Conservation (phyloP, 2,888 invertebrate genomes). For the Dynastes grantii region DNA sequence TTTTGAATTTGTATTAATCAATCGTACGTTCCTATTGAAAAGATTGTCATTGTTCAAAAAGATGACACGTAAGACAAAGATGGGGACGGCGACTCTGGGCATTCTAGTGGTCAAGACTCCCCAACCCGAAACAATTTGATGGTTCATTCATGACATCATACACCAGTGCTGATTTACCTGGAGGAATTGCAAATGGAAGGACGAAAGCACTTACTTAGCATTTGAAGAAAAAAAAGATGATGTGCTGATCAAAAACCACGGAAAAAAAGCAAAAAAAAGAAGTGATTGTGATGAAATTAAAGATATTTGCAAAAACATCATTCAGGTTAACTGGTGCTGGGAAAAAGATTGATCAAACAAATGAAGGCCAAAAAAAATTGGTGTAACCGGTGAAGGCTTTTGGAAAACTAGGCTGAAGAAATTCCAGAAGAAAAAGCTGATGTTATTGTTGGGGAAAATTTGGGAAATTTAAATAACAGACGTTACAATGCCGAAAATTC, state of each 20-base stretch:
- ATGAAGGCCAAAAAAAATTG: too few species aligned
- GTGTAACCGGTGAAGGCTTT: too few species aligned
- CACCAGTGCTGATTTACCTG: conserved; percentile 82
- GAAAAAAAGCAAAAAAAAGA: background rate
- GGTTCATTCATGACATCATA: conserved; percentile 74
- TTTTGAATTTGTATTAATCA: conserved; percentile 75
- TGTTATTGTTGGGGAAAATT: too few species aligned
- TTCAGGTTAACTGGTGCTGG: background rate
- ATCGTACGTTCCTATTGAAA: conserved; percentile 62
- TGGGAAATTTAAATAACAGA: too few species aligned
- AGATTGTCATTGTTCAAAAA: conserved; percentile 55
- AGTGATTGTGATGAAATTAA: background rate
- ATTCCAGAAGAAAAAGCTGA: too few species aligned
- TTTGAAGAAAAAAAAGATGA: conserved; percentile 61
- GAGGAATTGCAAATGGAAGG: conserved; percentile 88
- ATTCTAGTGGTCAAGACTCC: conserved; percentile 73
- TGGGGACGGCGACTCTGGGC: conserved; percentile 76
- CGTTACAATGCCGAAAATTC: too few species aligned
- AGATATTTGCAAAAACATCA: background rate
- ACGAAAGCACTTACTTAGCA: conserved; percentile 84
- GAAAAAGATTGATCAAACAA: background rate
- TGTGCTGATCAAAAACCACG: background rate
- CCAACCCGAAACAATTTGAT: conserved; percentile 52
- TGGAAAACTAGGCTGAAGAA: too few species aligned
- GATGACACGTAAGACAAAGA: conserved; percentile 73